Conservation (phyloP, 2,113 vertebrate species). For the Ptilorrhoa leucosticta region DNA sequence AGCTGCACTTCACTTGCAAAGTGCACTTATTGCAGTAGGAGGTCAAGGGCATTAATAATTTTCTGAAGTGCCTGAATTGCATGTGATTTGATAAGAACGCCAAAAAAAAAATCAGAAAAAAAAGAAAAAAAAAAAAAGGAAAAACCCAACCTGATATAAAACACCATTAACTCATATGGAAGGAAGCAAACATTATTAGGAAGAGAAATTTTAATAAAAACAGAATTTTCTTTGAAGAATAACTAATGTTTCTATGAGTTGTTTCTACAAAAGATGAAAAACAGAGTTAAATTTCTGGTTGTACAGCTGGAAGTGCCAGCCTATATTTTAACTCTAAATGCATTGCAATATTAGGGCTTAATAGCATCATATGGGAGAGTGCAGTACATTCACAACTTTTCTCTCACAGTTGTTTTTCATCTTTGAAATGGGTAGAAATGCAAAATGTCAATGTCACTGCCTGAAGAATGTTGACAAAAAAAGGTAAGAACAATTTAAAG, state of each 20-base stretch:
- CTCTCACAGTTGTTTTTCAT: not conserved
- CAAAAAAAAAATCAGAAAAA: not conserved
- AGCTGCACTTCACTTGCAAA: not conserved
- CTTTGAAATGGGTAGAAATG: not conserved
- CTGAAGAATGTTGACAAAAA: not conserved
- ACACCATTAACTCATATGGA: not conserved
- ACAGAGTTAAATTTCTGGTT: not conserved
- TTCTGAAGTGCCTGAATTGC: not conserved
- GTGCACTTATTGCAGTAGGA: not conserved
- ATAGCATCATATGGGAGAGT: not conserved
- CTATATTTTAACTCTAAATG: not conserved
- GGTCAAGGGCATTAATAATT: constrained; percentile 4
- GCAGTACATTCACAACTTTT: not conserved
- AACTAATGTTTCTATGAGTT: not conserved
- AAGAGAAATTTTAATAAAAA: not conserved
- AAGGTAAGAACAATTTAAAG: not conserved
- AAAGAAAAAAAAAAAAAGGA: accelerated
- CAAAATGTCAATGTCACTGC: not conserved
- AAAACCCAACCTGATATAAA: not conserved
- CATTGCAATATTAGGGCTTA: not conserved
- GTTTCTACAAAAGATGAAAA: not conserved
- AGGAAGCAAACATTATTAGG: not conserved
- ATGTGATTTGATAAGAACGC: not conserved
- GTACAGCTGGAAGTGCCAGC: not conserved
- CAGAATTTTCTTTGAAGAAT: not conserved